A percentile compares a stretch with the other conserved stretches of the same genome.
Conservation (phyloP, 2,888 invertebrate species). For the Drosophila melanocephala region DNA sequence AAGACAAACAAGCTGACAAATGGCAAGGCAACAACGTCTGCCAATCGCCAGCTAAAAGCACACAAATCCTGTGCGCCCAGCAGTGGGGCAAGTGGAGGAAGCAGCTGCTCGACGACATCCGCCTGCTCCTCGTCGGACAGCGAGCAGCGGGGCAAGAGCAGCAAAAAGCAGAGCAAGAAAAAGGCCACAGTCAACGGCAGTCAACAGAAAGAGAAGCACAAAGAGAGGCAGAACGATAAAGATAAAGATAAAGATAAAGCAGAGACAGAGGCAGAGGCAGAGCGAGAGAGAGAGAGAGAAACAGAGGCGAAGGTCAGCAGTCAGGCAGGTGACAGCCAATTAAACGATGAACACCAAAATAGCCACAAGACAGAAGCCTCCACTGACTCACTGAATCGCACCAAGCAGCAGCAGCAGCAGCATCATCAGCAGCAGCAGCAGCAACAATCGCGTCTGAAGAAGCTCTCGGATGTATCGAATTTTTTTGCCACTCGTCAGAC, state of each 20-base stretch:
- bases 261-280: background rate
- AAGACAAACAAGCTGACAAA: slow-evolving; percentile 36
- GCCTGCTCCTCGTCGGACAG: slow-evolving; percentile 75
- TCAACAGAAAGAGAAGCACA: slow-evolving; percentile 39
- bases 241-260: background rate
- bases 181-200: slow-evolving; percentile 55
- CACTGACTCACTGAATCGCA: slow-evolving; percentile 48
- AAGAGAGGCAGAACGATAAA: slow-evolving; percentile 9
- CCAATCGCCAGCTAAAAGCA: slow-evolving; percentile 81
- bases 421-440: slow-evolving; percentile 23
- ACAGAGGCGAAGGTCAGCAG: slow-evolving; percentile 40
- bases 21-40: slow-evolving; percentile 25
- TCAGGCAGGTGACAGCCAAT: slow-evolving; percentile 48
- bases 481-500: slow-evolving; percentile 89
- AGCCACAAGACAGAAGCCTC: slow-evolving; percentile 51
- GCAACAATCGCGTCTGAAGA: slow-evolving; percentile 87
- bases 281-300: background rate
- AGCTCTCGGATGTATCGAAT: slow-evolving; percentile 91
- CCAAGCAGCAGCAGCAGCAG: slow-evolving; percentile 16
- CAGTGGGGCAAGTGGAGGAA: slow-evolving; percentile 83
- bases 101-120: slow-evolving; percentile 71
- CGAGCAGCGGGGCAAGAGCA: slow-evolving; percentile 70
- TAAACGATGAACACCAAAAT: slow-evolving; percentile 65
- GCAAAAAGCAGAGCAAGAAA: slow-evolving; percentile 77
- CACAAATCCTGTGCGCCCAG: slow-evolving; percentile 59